phyloP scores from a whole-genome alignment of 2,888 invertebrate species.

The Idaea biselata region DNA sequence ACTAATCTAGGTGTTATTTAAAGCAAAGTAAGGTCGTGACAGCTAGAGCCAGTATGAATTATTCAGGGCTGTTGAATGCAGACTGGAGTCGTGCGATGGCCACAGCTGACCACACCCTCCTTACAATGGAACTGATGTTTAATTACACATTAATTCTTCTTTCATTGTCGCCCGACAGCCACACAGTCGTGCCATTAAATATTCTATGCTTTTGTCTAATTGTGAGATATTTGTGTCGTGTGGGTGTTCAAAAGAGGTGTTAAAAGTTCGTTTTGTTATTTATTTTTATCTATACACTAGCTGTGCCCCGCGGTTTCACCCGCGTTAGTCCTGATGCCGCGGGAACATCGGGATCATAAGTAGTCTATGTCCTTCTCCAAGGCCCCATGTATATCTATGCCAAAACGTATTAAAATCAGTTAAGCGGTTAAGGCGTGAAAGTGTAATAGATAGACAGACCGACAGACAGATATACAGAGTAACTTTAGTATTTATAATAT shows the following conservation, averaged over 20 bases:
- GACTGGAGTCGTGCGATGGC: constrained; percentile 33
- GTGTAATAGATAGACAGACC: too few relatives aligned
- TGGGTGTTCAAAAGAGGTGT: neutral
- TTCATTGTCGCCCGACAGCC: constrained; percentile 20
- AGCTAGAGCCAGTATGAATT: constrained; percentile 59
- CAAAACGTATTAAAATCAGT: too few relatives aligned
- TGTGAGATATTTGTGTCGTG: neutral
- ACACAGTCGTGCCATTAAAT: constrained; percentile 16
- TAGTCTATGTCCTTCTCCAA: too few relatives aligned
- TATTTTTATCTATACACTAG: too few relatives aligned
- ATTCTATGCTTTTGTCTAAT: constrained; percentile 22
- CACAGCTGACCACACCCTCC: constrained; percentile 44
- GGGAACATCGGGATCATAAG: too few relatives aligned
- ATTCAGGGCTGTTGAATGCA: constrained; percentile 63
- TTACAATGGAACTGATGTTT: constrained; percentile 34
- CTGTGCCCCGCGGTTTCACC: too few relatives aligned
- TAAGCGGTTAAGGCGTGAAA: too few relatives aligned
- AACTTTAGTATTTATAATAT: too few relatives aligned
- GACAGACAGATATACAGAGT: too few relatives aligned
- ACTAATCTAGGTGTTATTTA: constrained; percentile 40
- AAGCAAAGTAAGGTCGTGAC: constrained; percentile 51
- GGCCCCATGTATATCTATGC: too few relatives aligned
- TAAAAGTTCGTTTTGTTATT: neutral
- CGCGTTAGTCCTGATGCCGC: too few relatives aligned
- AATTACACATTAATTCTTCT: constrained; percentile 32